Conservation (phyloP, 2,888 invertebrate species). For the Hirtodrosophila alboralis region DNA sequence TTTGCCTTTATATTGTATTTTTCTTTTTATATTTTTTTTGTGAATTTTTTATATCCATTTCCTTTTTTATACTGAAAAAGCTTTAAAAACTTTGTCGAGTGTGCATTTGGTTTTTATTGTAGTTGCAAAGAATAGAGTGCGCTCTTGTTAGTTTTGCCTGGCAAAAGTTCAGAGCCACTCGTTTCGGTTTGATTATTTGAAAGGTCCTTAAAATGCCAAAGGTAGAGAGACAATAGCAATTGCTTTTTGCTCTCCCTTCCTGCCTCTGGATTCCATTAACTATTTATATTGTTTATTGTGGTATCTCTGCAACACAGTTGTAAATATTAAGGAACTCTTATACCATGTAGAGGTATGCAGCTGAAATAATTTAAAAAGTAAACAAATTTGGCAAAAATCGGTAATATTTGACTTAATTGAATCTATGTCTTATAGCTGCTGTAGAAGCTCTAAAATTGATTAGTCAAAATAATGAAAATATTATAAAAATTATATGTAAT, state of each 20-base stretch:
- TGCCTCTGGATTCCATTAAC: conserved; percentile 34
- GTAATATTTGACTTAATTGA: too few species aligned
- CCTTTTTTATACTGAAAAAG: conserved; percentile 18
- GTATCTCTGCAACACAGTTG: neutral
- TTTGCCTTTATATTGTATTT: conserved; percentile 14
- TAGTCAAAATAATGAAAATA: too few species aligned
- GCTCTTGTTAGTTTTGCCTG: conserved; percentile 6
- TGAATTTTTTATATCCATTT: conserved; percentile 7
- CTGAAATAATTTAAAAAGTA: too few species aligned
- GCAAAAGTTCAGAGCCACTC: conserved; percentile 43
- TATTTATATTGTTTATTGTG: conserved; percentile 17
- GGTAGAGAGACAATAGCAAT: conserved; percentile 19
- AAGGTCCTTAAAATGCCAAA: conserved; percentile 17
- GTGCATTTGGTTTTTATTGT: conserved; percentile 40
- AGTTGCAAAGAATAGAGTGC: conserved; percentile 17
- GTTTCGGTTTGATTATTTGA: conserved; percentile 46
- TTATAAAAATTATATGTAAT: too few species aligned
- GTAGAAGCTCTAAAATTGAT: too few species aligned
- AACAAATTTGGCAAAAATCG: too few species aligned
- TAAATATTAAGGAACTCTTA: too few species aligned
- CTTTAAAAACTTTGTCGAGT: conserved; percentile 34
- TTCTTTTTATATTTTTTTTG: conserved; percentile 13
- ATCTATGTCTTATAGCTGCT: too few species aligned
- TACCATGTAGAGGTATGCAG: too few species aligned
- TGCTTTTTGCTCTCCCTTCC: conserved; percentile 1